Conservation (phyloP, 1,140 invertebrate genomes). For the Aphis craccivora region DNA sequence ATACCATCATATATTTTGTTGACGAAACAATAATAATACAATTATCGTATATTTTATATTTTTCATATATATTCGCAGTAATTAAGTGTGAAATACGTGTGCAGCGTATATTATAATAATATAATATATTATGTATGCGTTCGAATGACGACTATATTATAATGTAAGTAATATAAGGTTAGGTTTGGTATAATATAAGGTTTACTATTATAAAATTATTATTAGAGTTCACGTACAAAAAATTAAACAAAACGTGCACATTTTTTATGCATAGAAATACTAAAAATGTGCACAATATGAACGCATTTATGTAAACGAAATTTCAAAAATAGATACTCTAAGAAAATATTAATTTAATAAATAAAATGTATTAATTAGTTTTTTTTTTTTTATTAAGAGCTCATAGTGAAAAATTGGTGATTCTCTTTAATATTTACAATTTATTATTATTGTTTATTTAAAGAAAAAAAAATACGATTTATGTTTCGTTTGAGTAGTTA, state of each 20-base stretch:
- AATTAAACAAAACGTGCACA: background rate
- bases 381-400: too few species aligned
- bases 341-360: too few species aligned
- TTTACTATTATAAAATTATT: background rate
- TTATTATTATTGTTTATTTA: too few species aligned
- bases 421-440: too few species aligned
- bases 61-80: background rate
- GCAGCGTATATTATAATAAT: background rate
- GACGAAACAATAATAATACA: background rate
- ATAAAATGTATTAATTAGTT: too few species aligned
- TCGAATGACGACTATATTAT: background rate
- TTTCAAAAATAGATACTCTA: too few species aligned
- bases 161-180: background rate
- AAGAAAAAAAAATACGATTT: too few species aligned
- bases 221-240: background rate
- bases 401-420: too few species aligned
- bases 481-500: too few species aligned
- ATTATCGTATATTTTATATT: background rate
- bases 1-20: background rate
- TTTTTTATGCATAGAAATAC: background rate
- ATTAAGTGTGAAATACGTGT: constrained; percentile 14
- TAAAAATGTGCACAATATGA: background rate
- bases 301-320: too few species aligned
- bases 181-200: too few species aligned
- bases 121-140: background rate